A percentile compares a stretch with the other conserved stretches of the same genome.
Evolutionary conservation across 2,888 invertebrate species (phyloP).

Genomic region (Mantis religiosa): DNA sequence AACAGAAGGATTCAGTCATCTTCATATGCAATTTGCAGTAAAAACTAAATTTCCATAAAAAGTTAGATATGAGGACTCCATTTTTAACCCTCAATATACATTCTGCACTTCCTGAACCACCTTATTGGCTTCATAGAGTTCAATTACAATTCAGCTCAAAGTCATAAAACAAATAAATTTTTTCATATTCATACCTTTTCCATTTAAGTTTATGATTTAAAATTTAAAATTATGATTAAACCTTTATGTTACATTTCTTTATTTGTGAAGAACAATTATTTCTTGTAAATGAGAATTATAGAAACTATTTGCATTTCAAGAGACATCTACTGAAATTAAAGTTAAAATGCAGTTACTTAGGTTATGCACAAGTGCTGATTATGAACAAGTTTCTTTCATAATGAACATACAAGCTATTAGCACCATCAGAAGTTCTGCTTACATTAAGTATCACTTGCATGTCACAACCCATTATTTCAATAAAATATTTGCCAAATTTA

Average conservation of each 20-base stretch:
- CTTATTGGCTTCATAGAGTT: neutral
- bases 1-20: no score
- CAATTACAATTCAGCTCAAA: neutral
- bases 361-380: neutral
- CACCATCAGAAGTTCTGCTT: neutral
- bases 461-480: neutral
- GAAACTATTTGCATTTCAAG: no score
- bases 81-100: neutral
- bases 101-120: neutral
- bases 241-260: neutral
- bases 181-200: neutral
- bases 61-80: no score
- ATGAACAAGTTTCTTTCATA: neutral
- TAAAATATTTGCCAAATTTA: neutral
- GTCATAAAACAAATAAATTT: neutral
- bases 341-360: neutral
- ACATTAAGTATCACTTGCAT: neutral
- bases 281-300: neutral
- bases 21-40: no score
- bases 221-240: neutral
- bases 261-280: neutral
- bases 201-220: no score
- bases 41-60: no score
- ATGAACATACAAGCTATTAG: neutral
- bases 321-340: neutral